Evolutionary conservation across 2,888 invertebrate species (phyloP).

Genomic region (Timandra comae): DNA sequence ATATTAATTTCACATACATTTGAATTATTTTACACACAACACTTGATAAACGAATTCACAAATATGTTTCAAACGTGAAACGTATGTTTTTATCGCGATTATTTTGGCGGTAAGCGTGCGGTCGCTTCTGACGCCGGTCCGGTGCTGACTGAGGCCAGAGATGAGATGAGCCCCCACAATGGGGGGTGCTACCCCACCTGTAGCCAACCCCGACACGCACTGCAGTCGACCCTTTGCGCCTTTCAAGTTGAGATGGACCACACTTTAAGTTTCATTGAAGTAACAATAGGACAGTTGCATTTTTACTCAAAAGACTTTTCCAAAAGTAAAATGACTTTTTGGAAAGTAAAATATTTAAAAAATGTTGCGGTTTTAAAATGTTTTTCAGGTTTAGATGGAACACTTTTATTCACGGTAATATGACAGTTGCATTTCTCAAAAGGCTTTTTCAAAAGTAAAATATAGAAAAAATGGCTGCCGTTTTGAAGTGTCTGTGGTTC

Average conservation of each 20-base stretch:
- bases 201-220: slow-evolving; percentile 66
- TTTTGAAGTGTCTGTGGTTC: too few species aligned
- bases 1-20: slow-evolving; percentile 33
- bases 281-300: too few species aligned
- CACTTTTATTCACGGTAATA: not conserved
- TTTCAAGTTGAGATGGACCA: slow-evolving; percentile 41
- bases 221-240: slow-evolving; percentile 63
- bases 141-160: slow-evolving; percentile 35
- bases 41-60: slow-evolving; percentile 26
- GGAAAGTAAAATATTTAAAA: too few species aligned
- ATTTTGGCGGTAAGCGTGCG: slow-evolving; percentile 28
- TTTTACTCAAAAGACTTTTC: too few species aligned
- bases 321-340: too few species aligned
- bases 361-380: too few species aligned
- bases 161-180: slow-evolving; percentile 24
- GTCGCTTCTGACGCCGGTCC: slow-evolving; percentile 30
- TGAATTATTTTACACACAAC: slow-evolving; percentile 38
- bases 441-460: too few species aligned
- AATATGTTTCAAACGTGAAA: not conserved
- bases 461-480: too few species aligned
- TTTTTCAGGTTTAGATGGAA: slow-evolving; percentile 4
- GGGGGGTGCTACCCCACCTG: slow-evolving; percentile 59
- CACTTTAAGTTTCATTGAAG: not conserved
- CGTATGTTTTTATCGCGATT: slow-evolving; percentile 10
- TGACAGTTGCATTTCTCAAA: not conserved